A percentile compares a stretch with the other conserved stretches of the same genome.
These are phyloP conservation scores for Drepana falcataria DNA, from an alignment of 2,888 invertebrate species.

Conservation along the genomic window DNA sequence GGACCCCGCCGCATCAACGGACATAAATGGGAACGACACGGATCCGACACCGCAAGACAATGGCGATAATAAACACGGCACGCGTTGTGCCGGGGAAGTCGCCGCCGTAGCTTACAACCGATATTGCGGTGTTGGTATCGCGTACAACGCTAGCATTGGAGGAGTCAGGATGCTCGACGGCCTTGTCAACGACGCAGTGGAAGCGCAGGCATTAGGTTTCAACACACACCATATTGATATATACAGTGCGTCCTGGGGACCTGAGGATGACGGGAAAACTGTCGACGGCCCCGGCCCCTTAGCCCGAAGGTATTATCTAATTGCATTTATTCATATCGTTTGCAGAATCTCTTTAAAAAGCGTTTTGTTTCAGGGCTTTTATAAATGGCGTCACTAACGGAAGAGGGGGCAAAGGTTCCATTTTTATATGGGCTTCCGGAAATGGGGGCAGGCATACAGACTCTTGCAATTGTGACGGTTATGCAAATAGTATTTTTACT, in stretches of 20 bases:
- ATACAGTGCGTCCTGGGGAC: slow-evolving; percentile 98
- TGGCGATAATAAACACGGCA: slow-evolving; percentile 99
- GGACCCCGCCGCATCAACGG: slow-evolving; percentile 96
- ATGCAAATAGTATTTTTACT: slow-evolving; percentile 99
- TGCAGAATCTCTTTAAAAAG: slow-evolving; percentile 57
- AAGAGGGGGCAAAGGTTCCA: slow-evolving; percentile 94
- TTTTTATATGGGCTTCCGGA: slow-evolving; percentile 98
- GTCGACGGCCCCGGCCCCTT: slow-evolving; percentile 97
- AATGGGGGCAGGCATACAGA: slow-evolving; percentile 97
- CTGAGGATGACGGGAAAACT: slow-evolving; percentile 97
- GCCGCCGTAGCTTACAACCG: slow-evolving; percentile 97
- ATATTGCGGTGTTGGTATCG: slow-evolving; percentile 98
- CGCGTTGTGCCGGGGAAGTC: slow-evolving; percentile 98
- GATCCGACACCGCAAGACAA: slow-evolving; percentile 99
- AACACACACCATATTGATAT: slow-evolving; percentile 97
- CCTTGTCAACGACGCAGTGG: slow-evolving; percentile 96
- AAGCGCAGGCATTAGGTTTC: slow-evolving; percentile 93
- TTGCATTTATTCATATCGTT: slow-evolving; percentile 38
- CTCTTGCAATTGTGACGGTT: slow-evolving; percentile 99
- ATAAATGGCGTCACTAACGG: slow-evolving; percentile 96
- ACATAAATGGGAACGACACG: slow-evolving; percentile 97
- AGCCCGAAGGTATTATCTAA: slow-evolving; percentile 81
- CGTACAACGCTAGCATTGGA: slow-evolving; percentile 97
- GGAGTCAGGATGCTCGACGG: slow-evolving; percentile 98
- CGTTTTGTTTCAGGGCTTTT: slow-evolving; percentile 84